Evolutionary conservation across 2,113 vertebrate genomes (phyloP).

Genomic region (Dromas ardeola): DNA sequence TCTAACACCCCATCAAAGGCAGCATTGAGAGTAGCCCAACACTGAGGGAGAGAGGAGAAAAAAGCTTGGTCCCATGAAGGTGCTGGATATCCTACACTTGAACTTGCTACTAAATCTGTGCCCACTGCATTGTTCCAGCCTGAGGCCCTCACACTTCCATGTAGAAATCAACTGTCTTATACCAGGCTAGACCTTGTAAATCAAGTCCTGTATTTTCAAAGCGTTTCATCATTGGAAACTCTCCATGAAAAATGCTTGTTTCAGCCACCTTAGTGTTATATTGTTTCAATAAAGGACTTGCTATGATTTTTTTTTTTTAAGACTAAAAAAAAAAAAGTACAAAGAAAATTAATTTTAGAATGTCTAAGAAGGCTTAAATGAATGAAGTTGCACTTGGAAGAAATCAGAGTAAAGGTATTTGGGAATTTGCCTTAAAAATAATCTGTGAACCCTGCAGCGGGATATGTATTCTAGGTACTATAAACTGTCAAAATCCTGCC

Average conservation of each 20-base stretch:
- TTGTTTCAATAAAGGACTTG: not conserved
- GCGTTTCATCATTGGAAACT: not conserved
- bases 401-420: not conserved
- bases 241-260: not conserved
- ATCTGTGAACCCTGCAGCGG: not conserved
- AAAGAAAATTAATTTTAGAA: not conserved
- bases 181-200: not conserved
- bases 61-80: not conserved
- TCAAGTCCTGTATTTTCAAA: not conserved
- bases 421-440: not conserved
- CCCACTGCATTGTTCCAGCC: not conserved
- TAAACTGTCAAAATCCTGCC: not conserved
- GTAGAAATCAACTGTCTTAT: not conserved
- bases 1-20: not conserved
- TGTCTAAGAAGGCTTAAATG: not conserved
- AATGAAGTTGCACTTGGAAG: not conserved
- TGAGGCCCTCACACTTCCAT: not conserved
- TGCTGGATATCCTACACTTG: not conserved
- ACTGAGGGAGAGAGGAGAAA: rapidly evolving
- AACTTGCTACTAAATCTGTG: not conserved
- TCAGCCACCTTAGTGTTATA: not conserved
- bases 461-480: not conserved
- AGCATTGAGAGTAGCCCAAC: not conserved
- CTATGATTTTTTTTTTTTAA: not conserved
- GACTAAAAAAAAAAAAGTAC: not conserved